Percentiles rank a stretch among this genome's conserved stretches.
phyloP scores from a whole-genome alignment of 2,113 vertebrate genomes.

The Symphodus melops region DNA sequence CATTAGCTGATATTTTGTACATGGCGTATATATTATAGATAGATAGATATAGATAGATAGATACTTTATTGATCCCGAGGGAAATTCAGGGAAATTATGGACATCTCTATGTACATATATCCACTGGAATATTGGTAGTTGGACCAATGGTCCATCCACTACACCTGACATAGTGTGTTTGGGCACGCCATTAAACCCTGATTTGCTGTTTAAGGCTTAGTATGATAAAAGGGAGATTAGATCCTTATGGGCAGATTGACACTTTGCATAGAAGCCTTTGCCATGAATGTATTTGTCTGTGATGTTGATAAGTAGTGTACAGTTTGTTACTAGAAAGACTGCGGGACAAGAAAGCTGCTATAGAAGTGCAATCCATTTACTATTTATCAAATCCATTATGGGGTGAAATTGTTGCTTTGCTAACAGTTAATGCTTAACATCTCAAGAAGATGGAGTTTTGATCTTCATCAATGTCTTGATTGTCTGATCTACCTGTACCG shows the following conservation, averaged over 20 bases:
- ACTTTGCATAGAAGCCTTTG: background rate
- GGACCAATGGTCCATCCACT: background rate
- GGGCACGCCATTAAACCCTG: background rate
- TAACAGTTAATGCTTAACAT: background rate
- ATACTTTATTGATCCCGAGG: too few relatives aligned
- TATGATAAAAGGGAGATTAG: too few relatives aligned
- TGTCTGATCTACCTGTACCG: constrained; percentile 9
- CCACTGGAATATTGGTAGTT: background rate
- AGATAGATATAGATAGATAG: too few relatives aligned
- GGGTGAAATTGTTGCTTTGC: background rate
- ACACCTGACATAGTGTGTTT: background rate
- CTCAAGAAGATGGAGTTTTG: background rate
- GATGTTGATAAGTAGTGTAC: too few relatives aligned
- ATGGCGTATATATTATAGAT: too few relatives aligned
- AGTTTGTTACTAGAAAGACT: too few relatives aligned
- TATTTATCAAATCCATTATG: background rate
- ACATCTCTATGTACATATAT: too few relatives aligned
- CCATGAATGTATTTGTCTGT: background rate
- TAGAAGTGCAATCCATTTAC: too few relatives aligned
- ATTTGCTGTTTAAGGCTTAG: background rate
- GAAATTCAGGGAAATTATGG: too few relatives aligned
- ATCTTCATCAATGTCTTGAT: background rate
- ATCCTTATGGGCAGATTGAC: too few relatives aligned
- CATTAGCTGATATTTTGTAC: too few relatives aligned
- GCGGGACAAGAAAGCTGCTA: too few relatives aligned